Evolutionary conservation across 2,888 invertebrate genomes (phyloP).

Genomic region (Synergus laeviventris): DNA sequence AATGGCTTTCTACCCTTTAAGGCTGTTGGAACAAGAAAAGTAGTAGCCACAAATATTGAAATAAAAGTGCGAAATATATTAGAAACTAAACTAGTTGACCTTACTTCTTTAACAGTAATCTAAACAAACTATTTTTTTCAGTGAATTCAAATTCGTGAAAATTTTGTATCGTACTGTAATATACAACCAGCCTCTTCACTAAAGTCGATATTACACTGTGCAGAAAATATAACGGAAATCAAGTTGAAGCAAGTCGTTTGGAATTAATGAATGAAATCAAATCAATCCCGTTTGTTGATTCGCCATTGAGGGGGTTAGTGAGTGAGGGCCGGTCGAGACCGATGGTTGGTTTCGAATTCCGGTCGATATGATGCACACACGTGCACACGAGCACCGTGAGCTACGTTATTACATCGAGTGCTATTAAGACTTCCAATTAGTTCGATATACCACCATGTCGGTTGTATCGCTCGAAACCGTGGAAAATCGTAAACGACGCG

Average conservation of each 20-base stretch:
- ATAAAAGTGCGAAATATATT: too few relatives aligned
- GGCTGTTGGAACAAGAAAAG: too few relatives aligned
- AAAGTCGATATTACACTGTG: not conserved
- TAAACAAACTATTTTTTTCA: too few relatives aligned
- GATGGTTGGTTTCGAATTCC: slow-evolving; percentile 58
- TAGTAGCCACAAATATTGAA: too few relatives aligned
- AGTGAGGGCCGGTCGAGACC: slow-evolving; percentile 45
- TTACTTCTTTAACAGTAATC: too few relatives aligned
- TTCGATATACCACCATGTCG: slow-evolving; percentile 49
- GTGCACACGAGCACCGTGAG: slow-evolving; percentile 52
- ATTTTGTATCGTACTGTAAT: not conserved
- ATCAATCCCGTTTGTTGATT: slow-evolving; percentile 70
- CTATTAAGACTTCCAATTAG: slow-evolving; percentile 71
- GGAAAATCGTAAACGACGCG: slow-evolving; percentile 40
- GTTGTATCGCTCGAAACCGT: slow-evolving; percentile 38
- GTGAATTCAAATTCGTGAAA: not conserved
- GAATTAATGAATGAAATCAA: slow-evolving; percentile 71
- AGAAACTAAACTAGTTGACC: too few relatives aligned
- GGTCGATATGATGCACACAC: slow-evolving; percentile 65
- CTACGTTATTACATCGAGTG: slow-evolving; percentile 68
- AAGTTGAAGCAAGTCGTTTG: slow-evolving; percentile 63
- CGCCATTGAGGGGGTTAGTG: slow-evolving; percentile 48
- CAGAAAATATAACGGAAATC: slow-evolving; percentile 53
- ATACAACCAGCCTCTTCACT: not conserved
- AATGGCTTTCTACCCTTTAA: too few relatives aligned